Evolutionary conservation across 2,888 invertebrate species (phyloP).

Genomic region (Antheraea yamamai): DNA sequence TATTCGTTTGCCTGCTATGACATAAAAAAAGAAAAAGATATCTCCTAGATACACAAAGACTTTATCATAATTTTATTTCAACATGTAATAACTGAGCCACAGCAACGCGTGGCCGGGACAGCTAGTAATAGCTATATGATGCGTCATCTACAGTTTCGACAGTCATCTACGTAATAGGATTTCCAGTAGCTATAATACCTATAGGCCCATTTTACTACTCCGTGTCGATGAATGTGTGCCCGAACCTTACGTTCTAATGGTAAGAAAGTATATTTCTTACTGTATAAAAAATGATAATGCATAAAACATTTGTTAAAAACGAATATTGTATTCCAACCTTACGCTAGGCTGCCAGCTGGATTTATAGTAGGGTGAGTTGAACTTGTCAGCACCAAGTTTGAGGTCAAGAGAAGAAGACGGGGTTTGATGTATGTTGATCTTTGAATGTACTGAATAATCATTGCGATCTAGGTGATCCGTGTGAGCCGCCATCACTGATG

Average conservation of each 20-base stretch:
- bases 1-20: too few species aligned
- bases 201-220: too few species aligned
- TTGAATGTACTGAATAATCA: not conserved
- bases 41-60: too few species aligned
- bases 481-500: conserved; percentile 5
- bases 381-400: conserved; percentile 1
- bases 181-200: too few species aligned
- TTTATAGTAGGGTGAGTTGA: not conserved
- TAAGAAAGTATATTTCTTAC: not conserved
- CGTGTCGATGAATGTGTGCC: too few species aligned
- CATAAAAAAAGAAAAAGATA: too few species aligned
- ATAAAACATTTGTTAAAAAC: not conserved
- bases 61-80: too few species aligned
- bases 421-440: not conserved
- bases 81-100: too few species aligned
- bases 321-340: conserved; percentile 3
- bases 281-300: not conserved
- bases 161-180: too few species aligned
- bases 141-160: too few species aligned
- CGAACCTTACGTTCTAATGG: not conserved
- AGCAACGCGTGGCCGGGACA: too few species aligned
- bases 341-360: not conserved
- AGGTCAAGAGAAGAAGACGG: not conserved
- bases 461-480: not conserved
- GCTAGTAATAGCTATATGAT: too few species aligned